Evolutionary conservation across 92 coral and sea anemone species (phyloP).

Genomic region (Metridium senile): DNA sequence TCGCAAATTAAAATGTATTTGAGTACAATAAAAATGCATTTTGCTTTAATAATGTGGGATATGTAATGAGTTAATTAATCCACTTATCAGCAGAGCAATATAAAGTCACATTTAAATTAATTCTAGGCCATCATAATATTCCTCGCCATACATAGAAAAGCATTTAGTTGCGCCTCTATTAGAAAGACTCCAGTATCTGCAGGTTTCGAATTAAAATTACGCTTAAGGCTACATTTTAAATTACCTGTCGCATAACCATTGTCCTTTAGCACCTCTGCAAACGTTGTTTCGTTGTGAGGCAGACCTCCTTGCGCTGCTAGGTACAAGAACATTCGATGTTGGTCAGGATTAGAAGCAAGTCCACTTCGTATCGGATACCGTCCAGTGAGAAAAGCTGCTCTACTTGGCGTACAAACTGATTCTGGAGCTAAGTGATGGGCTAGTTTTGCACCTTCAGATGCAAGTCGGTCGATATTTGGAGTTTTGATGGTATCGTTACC

Average conservation of each 20-base stretch:
- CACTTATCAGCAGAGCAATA: no score
- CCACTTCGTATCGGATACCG: slow-evolving; percentile 85
- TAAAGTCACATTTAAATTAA: no score
- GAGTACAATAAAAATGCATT: no score
- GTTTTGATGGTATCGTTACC: slow-evolving; percentile 83
- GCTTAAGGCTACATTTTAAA: no score
- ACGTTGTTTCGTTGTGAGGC: slow-evolving; percentile 70
- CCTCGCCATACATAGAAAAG: no score
- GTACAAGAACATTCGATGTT: slow-evolving; percentile 31
- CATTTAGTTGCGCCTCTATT: no score
- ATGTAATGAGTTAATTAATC: no score
- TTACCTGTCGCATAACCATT: slow-evolving; percentile 72
- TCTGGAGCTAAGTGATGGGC: slow-evolving; percentile 72
- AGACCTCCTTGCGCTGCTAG: slow-evolving; percentile 61
- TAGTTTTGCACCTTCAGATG: slow-evolving; percentile 71
- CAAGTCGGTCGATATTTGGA: slow-evolving; percentile 83
- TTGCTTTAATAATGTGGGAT: no score
- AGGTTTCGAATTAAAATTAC: no score
- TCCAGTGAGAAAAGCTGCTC: slow-evolving; percentile 84
- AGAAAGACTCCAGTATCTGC: no score
- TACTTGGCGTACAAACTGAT: slow-evolving; percentile 83
- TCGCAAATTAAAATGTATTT: no score
- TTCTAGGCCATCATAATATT: no score
- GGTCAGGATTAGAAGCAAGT: slow-evolving; percentile 47
- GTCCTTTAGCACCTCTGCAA: slow-evolving; percentile 54